These are phyloP conservation scores for Tethya wilhelma DNA, from an alignment of 37 sponge, comb jelly and placozoan genomes.

Conservation along the genomic window DNA sequence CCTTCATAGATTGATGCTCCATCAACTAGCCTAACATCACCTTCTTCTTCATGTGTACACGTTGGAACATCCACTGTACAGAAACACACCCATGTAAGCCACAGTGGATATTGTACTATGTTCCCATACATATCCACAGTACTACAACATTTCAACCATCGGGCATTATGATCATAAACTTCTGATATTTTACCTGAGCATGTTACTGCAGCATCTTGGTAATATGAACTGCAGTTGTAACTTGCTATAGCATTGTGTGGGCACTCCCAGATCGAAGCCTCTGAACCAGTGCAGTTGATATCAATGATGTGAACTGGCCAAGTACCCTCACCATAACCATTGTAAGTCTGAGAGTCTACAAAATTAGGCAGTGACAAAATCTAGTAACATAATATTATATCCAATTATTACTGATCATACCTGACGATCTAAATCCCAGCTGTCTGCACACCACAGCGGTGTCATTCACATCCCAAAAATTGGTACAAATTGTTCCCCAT, in stretches of 20 bases:
- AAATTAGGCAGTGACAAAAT: background rate
- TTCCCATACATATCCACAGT: no score
- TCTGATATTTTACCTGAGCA: no score
- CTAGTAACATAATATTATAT: background rate
- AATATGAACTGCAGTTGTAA: background rate
- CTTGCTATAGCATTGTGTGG: background rate
- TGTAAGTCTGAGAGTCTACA: background rate
- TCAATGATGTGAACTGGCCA: background rate
- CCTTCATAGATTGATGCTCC: background rate
- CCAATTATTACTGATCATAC: background rate
- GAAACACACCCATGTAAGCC: no score
- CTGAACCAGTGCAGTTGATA: background rate
- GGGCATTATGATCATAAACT: no score
- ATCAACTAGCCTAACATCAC: background rate
- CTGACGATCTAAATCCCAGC: background rate
- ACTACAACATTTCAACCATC: no score
- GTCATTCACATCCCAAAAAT: background rate
- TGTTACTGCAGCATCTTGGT: no score
- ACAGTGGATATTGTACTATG: no score
- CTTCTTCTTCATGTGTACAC: background rate
- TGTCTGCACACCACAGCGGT: background rate
- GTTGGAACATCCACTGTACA: background rate
- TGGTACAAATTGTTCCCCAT: slow-evolving; percentile 9
- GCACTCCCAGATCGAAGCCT: background rate
- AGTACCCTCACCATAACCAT: background rate